Base-by-base conservation (phyloP, 2,113 vertebrate species). In the Vidua chalybeata region DNA sequence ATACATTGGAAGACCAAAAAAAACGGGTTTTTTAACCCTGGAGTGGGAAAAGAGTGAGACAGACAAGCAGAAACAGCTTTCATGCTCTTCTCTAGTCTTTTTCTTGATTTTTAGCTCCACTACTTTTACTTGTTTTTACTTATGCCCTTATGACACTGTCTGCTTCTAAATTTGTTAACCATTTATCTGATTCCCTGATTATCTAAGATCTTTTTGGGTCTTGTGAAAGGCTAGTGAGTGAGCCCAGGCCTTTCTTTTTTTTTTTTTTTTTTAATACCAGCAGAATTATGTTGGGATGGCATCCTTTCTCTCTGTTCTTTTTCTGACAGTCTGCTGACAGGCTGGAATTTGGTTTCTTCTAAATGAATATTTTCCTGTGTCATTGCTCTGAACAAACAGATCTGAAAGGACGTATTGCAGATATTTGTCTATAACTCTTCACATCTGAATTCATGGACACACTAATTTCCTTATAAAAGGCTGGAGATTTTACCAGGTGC, bases 1-100 rank as follows among this genome's bases (percentile, higher is more conserved):
- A n/a, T 51, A 61, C 10, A 2, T 39, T 4, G 16, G 7, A 67
- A 76, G 23, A 15, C 15, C 2, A 30, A 41, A 55, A 5, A 19
- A 22, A 19, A 14, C 5, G 2, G 1, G 0, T 0, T 9, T 24
- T 87, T 85, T 30, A 62, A 58, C 12, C 12, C 51, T 82, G 26
- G 5, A 58, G 17, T 22, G 9, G 27, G 61, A 49, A 77, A 89
- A 87, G 37, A 45, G 3, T 27, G 37, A 48, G 31, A 51, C 21
- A 76, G 33, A 15, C 15, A 41, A 46, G 59, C 4, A 54, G 49
- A 71, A 76, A 8, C 2, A 58, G 16, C 8, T 7, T 51, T 51
- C 8, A 4, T 73, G 27, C 8, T 84, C 64, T 67, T 82, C 7
- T 74, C 3, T 49, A 19, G 14, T 30, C 4, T 37, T 72, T 71